These are phyloP conservation scores for Geotrupes spiniger DNA, from an alignment of 2,888 invertebrate species.

Conservation along the genomic window DNA sequence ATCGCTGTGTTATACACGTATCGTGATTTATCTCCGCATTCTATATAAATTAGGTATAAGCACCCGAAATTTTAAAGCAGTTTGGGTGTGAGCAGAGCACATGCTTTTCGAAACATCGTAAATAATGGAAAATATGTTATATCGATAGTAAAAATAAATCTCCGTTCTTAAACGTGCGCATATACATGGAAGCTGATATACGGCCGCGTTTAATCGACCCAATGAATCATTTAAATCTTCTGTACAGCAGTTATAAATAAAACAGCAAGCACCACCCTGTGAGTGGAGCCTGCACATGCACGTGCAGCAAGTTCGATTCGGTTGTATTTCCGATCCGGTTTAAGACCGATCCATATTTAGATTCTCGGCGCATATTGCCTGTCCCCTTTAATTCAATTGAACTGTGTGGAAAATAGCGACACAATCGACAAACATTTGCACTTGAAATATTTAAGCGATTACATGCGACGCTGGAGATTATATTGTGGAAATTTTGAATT, in stretches of 20 bases:
- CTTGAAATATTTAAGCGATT: background rate
- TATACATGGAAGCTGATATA: slow-evolving; percentile 35
- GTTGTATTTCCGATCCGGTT: background rate
- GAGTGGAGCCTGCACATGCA: slow-evolving; percentile 5
- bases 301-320: slow-evolving; percentile 1
- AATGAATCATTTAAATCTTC: slow-evolving; percentile 40
- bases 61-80: slow-evolving; percentile 1
- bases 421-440: background rate
- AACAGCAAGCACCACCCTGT: slow-evolving; percentile 4
- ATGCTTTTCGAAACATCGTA: slow-evolving; percentile 12
- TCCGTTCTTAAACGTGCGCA: slow-evolving; percentile 31
- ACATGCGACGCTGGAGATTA: background rate
- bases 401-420: background rate
- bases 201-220: slow-evolving; percentile 36
- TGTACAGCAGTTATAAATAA: slow-evolving; percentile 7
- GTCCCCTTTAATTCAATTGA: slow-evolving; percentile 3
- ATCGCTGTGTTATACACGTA: no score
- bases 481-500: background rate
- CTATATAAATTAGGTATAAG: slow-evolving; percentile 6
- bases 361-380: background rate
- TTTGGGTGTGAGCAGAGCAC: background rate
- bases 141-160: slow-evolving; percentile 35
- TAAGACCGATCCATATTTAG: slow-evolving; percentile 6
- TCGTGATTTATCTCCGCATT: background rate
- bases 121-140: slow-evolving; percentile 25